Base-by-base conservation (phyloP, 2,888 invertebrate genomes). In the Lamellibrachia satsuma region DNA sequence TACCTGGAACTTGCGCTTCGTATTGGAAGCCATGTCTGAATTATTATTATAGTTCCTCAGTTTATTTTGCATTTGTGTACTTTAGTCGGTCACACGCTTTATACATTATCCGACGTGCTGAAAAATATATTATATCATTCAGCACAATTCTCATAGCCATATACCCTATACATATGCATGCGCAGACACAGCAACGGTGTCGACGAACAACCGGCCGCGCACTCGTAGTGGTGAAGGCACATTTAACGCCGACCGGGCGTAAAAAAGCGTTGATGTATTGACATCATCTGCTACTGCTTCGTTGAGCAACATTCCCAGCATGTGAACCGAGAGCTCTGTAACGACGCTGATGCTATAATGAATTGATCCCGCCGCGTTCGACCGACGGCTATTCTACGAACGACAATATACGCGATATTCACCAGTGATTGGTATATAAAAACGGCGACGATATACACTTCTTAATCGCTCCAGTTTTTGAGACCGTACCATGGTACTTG, bases 251-350 rank as follows among this genome's bases (percentile, higher is more conserved):
- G 75, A 15, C 75, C n/a, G 75, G 15, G 75, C 75, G 75, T 75
- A 75, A 75, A 75, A 75, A 75, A 75, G 75, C 22, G 75, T 75
- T 75, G 75, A 75, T 75, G 75, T 22, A 75, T 75, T 75, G 75
- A 75, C 22, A n/a, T 75, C 75, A n/a, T 75, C 75, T 75, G 75
- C 75, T 75, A 75, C 75, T 22, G 75, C 75, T 75, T 75, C 75
- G 75, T 75, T n/a, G 75, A 75, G n/a, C 75, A 75, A 75, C 75
- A 75, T 75, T 75, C 75, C 22, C 75, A 75, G 75, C 75, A 75
- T 75, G 75, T 75, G 22, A 75, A 75, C 55, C 75, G 39, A 75
- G 75, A 75, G 15, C 75, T 22, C 22, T 2, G 75, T 75, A 75
- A 75, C 75, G 75, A 75, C 75, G 75, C 75, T 22, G n/a, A 6